Evolutionary conservation across 2,113 vertebrate genomes (phyloP).

Genomic region (Beaufortia kweichowensis): DNA sequence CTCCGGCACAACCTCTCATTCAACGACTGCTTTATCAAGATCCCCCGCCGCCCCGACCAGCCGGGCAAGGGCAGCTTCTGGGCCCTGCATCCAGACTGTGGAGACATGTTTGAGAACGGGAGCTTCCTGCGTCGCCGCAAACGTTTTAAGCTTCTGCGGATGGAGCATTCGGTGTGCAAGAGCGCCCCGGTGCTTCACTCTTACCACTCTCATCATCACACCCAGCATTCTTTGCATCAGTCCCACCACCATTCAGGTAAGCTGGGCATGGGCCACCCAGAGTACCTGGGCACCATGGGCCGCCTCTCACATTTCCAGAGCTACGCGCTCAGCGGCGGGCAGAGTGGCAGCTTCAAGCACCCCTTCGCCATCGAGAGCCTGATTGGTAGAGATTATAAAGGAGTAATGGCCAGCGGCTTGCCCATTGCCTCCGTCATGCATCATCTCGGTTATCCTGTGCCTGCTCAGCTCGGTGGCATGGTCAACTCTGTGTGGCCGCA

Average conservation of each 20-base stretch:
- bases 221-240: slow-evolving; percentile 77
- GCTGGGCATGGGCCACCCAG: slow-evolving; percentile 68
- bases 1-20: slow-evolving; percentile 91
- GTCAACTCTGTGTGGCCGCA: slow-evolving; percentile 94
- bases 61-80: slow-evolving; percentile 93
- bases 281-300: slow-evolving; percentile 75
- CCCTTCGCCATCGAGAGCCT: slow-evolving; percentile 94
- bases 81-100: slow-evolving; percentile 91
- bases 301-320: slow-evolving; percentile 85
- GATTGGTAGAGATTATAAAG: slow-evolving; percentile 93
- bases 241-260: slow-evolving; percentile 75
- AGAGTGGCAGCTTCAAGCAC: slow-evolving; percentile 85
- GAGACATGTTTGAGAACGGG: slow-evolving; percentile 94
- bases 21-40: slow-evolving; percentile 95
- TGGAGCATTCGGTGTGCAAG: slow-evolving; percentile 81
- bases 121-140: slow-evolving; percentile 88
- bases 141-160: slow-evolving; percentile 87
- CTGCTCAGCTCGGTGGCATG: slow-evolving; percentile 85
- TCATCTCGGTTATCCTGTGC: slow-evolving; percentile 89
- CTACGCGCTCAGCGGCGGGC: slow-evolving; percentile 66
- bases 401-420: slow-evolving; percentile 86
- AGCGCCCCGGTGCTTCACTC: slow-evolving; percentile 84
- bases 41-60: slow-evolving; percentile 88
- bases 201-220: slow-evolving; percentile 82
- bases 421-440: slow-evolving; percentile 95